Evolutionary conservation across 2,888 invertebrate species (phyloP).

Genomic region (Griposia aprilina): DNA sequence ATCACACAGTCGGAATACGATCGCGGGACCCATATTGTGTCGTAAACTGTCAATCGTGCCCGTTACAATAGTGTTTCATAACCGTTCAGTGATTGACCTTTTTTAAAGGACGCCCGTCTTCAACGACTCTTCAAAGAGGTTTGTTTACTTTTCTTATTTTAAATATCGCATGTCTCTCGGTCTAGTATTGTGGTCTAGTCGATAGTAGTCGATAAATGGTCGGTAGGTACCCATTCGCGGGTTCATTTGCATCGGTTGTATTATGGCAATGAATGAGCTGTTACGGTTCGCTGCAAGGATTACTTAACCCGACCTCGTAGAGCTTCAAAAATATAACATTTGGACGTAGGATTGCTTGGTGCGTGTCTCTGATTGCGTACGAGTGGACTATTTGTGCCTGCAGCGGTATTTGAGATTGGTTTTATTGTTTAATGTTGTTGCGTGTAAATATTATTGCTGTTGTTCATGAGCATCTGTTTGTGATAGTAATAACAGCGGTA

Average conservation of each 20-base stretch:
- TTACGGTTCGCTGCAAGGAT: conserved; percentile 83
- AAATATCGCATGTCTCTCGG: conserved; percentile 66
- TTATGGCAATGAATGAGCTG: conserved; percentile 83
- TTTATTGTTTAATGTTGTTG: conserved; percentile 40
- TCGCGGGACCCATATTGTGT: conserved; percentile 81
- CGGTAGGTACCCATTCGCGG: conserved; percentile 73
- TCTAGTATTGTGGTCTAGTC: conserved; percentile 75
- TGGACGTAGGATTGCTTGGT: conserved; percentile 42
- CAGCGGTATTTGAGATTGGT: conserved; percentile 31
- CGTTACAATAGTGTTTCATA: conserved; percentile 86
- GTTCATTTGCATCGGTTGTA: conserved; percentile 85
- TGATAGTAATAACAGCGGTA: neutral
- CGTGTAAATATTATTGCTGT: conserved; percentile 37
- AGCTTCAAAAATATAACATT: conserved; percentile 60
- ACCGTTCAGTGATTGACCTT: conserved; percentile 81
- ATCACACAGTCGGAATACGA: conserved; percentile 70
- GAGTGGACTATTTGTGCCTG: conserved; percentile 44
- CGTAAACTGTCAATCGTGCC: conserved; percentile 81
- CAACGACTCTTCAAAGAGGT: conserved; percentile 83
- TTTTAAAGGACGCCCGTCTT: conserved; percentile 76
- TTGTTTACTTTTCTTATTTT: conserved; percentile 76
- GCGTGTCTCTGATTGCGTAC: conserved; percentile 62
- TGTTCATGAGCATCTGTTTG: conserved; percentile 9
- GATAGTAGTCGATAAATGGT: conserved; percentile 78
- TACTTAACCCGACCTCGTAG: conserved; percentile 83